Evolutionary conservation across 2,888 invertebrate species (phyloP).

Genomic region (Tipula helvola): DNA sequence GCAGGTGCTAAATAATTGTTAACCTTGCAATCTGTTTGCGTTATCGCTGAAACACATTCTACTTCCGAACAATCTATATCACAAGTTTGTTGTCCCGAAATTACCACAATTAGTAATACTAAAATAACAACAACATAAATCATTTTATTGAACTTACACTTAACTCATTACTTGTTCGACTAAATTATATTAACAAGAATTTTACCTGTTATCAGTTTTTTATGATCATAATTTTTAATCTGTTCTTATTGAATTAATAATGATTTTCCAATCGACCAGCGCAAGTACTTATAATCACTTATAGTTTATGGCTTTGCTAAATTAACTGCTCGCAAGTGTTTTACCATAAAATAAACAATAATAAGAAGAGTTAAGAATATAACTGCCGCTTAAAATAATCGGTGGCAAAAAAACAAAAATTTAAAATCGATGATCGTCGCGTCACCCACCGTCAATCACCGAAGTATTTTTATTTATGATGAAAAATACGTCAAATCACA

Average conservation of each 20-base stretch:
- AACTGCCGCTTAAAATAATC: too few relatives aligned
- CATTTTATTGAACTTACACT: neutral
- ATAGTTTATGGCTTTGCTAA: too few relatives aligned
- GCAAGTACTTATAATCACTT: too few relatives aligned
- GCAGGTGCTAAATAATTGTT: neutral
- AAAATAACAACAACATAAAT: neutral
- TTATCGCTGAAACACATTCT: conserved; percentile 19
- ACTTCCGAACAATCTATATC: conserved; percentile 12
- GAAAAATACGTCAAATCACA: too few relatives aligned
- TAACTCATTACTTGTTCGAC: neutral
- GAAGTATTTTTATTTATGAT: too few relatives aligned
- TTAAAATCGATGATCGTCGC: too few relatives aligned
- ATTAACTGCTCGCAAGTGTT: too few relatives aligned
- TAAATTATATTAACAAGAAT: neutral
- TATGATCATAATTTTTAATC: neutral
- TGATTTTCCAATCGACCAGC: too few relatives aligned
- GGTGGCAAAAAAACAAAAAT: too few relatives aligned
- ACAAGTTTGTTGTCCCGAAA: neutral
- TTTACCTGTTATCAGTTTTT: neutral
- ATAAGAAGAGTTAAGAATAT: too few relatives aligned
- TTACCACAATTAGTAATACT: neutral
- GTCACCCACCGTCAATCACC: too few relatives aligned
- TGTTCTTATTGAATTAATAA: neutral
- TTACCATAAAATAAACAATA: too few relatives aligned
- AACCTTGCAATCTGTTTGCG: conserved; percentile 18